phyloP scores from a whole-genome alignment of 2,797 vertebrate species.

The Hapalemur alaotrensis region DNA sequence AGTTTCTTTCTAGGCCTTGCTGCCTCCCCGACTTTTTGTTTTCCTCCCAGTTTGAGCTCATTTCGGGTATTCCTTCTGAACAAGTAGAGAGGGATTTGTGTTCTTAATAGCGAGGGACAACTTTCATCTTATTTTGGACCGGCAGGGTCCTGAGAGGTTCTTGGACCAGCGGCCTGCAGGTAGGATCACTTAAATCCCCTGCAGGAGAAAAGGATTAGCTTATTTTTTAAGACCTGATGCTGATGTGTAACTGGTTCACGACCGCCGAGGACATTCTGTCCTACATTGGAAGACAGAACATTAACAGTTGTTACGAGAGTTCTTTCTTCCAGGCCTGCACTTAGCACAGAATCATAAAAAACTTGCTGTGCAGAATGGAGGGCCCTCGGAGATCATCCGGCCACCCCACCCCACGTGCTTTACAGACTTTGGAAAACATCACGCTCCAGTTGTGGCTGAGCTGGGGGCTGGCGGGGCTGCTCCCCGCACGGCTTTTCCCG shows the following conservation, averaged over 20 bases:
- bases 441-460: fast-evolving
- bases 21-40: fast-evolving
- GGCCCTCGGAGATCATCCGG: background rate
- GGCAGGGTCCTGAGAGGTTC: background rate
- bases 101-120: fast-evolving
- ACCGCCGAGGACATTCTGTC: fast-evolving
- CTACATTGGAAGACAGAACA: background rate
- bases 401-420: fast-evolving
- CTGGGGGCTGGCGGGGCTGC: no score
- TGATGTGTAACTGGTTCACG: background rate
- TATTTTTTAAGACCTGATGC: background rate
- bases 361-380: background rate
- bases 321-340: background rate
- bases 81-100: background rate
- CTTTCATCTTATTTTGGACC: background rate
- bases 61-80: no score
- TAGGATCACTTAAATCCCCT: no score
- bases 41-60: background rate
- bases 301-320: background rate
- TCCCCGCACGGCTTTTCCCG: fast-evolving
- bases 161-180: background rate
- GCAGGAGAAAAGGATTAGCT: background rate
- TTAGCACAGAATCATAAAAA: background rate
- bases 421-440: background rate
- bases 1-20: background rate